Percentiles rank a stretch among this genome's conserved stretches.
Conservation (phyloP, 2,113 vertebrate species). For the Pseudorhombus dupliciocellatus region DNA sequence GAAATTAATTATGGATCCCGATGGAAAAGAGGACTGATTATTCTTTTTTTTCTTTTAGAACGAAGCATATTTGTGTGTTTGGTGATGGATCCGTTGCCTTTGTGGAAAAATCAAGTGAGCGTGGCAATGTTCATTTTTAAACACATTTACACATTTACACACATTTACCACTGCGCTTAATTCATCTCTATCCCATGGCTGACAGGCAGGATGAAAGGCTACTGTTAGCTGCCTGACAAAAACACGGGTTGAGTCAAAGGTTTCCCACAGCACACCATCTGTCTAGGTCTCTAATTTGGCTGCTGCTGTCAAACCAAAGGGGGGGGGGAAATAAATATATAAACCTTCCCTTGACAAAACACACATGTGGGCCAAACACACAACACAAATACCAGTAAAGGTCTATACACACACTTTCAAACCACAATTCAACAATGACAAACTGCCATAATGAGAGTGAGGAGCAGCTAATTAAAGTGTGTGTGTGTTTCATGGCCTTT, state of each 20-base stretch:
- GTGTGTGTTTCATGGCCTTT: neutral
- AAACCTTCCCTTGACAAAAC: slow-evolving; percentile 37
- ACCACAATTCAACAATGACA: slow-evolving; percentile 11
- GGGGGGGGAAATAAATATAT: neutral
- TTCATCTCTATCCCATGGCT: slow-evolving; percentile 51
- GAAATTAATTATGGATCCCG: too few species aligned
- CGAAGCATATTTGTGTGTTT: slow-evolving; percentile 6
- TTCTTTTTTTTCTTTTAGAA: neutral
- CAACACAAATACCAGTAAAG: neutral
- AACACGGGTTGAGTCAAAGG: slow-evolving; percentile 71
- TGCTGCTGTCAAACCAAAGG: slow-evolving; percentile 16
- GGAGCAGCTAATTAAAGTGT: slow-evolving; percentile 43
- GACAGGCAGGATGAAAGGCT: slow-evolving; percentile 64
- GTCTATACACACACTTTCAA: neutral
- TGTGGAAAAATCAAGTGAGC: slow-evolving; percentile 15
- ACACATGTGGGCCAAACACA: slow-evolving; percentile 13
- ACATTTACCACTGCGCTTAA: slow-evolving; percentile 27
- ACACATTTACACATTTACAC: slow-evolving; percentile 37
- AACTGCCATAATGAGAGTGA: slow-evolving; percentile 19
- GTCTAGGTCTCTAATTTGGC: slow-evolving; percentile 60
- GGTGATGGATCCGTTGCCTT: neutral
- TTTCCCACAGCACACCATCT: slow-evolving; percentile 61
- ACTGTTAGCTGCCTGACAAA: slow-evolving; percentile 59
- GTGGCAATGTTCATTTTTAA: slow-evolving; percentile 36
- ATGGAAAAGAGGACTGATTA: too few species aligned